A percentile compares a stretch with the other conserved stretches of the same genome.
These are phyloP conservation scores for Drosophila subpulchrella DNA, from an alignment of 1,140 invertebrate genomes.

Conservation along the genomic window DNA sequence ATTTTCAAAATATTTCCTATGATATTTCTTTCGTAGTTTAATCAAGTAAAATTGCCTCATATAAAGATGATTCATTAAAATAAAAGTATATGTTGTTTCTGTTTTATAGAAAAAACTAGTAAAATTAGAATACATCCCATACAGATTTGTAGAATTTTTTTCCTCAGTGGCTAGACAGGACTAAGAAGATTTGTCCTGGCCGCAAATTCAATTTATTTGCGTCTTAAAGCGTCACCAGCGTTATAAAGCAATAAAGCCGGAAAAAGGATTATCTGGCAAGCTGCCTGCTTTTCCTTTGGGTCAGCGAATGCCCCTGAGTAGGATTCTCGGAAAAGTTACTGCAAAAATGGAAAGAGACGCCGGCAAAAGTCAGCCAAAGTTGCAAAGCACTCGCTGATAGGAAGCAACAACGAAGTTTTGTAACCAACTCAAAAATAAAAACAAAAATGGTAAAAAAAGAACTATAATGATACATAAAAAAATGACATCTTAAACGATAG, in stretches of 20 bases:
- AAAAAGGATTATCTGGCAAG: constrained; percentile 74
- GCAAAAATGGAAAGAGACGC: constrained; percentile 10
- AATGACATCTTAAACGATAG: constrained; percentile 31
- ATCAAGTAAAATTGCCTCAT: no score
- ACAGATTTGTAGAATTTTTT: neutral
- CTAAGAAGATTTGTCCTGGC: constrained; percentile 46
- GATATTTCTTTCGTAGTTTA: no score
- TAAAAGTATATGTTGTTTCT: no score
- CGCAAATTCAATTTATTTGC: constrained; percentile 75
- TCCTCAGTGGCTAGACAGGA: constrained; percentile 1
- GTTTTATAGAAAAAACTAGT: no score
- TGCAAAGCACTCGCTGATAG: constrained; percentile 61
- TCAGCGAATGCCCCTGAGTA: constrained; percentile 29
- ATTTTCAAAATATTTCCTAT: neutral
- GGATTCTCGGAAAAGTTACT: constrained; percentile 51
- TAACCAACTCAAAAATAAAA: constrained; percentile 21
- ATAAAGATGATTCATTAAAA: no score
- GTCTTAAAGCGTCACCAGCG: constrained; percentile 70
- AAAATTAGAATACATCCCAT: no score
- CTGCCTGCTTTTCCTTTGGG: constrained; percentile 11
- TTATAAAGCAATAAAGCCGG: constrained; percentile 69
- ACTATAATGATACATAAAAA: constrained; percentile 44
- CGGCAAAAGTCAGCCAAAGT: constrained; percentile 67
- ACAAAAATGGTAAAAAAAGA: constrained; percentile 7
- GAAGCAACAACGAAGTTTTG: constrained; percentile 57